Evolutionary conservation across 1,140 invertebrate genomes (phyloP), one percentile per base, ranked within the genome.

Genomic region (Macrostomum lignano): DNA sequence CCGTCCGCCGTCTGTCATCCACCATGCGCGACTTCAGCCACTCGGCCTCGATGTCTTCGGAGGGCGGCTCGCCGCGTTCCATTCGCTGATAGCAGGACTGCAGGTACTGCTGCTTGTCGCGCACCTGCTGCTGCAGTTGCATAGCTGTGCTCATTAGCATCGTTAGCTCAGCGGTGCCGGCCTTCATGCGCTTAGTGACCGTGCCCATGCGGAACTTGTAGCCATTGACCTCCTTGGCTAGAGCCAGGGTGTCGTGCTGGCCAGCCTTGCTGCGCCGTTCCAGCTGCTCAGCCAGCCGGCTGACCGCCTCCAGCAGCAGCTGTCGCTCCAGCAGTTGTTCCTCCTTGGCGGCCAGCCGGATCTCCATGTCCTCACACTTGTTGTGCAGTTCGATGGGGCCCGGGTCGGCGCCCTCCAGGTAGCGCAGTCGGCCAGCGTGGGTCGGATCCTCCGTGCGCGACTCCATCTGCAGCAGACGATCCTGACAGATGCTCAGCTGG

Each of bases 281-380:
- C 2, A 55, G 44, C 20, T 49, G 38, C 20, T 48, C 46, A 11
- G 44, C 44, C 15, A 59, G 37, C 14, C 53, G 30, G 21, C 41
- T 47, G 0, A 53, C 51, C 42, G 55, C 52, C 33, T 58, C 52
- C 41, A 48, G 48, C 31, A 59, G 44, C 22, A 59, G 37, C 22
- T 56, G 52, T 40, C 56, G 56, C 39, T 59, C 55, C 37, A 59
- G 33, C 15, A 55, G 37, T 6, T 44, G 41, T 34, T 55, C 51
- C 36, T 58, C 54, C 33, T 50, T 55, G 33, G 52, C 46, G 15
- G 51, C 44, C 34, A 55, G 37, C 35, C 49, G 37, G 7, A 43
- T 42, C 31, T 58, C 51, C 32, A 58, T 36, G 38, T 55, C 44
- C 40, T 58, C 51, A 10, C 54, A 43, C 38, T 55, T 55, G 15